Conservation (phyloP, 2,113 vertebrate genomes). For the Oreochromis tanganicae region DNA sequence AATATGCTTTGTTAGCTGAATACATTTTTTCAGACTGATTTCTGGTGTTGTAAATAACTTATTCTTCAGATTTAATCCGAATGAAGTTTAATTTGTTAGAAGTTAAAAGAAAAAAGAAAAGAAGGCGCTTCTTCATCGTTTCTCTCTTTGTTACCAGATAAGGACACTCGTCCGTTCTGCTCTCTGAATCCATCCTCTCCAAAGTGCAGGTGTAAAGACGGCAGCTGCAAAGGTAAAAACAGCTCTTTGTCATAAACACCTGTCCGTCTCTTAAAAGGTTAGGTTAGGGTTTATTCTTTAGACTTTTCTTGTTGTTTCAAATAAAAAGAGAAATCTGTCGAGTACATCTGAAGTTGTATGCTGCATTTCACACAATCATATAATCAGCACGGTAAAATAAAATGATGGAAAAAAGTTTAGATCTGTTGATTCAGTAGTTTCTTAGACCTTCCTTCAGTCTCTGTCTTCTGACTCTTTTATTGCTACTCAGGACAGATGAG, state of each 20-base stretch:
- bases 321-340: neutral
- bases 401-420: neutral
- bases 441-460: fast-evolving
- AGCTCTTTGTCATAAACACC: neutral
- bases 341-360: neutral
- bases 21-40: neutral
- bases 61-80: neutral
- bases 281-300: neutral
- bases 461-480: neutral
- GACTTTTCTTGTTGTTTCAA: neutral
- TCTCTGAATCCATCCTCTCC: slow-evolving; percentile 41
- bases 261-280: neutral
- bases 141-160: slow-evolving; percentile 65
- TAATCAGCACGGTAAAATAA: neutral
- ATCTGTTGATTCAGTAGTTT: neutral
- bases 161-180: slow-evolving; percentile 56
- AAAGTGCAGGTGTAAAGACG: slow-evolving; percentile 39
- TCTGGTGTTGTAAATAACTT: neutral
- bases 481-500: neutral
- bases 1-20: neutral
- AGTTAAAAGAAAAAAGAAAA: neutral
- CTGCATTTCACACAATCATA: neutral
- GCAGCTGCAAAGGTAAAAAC: slow-evolving; percentile 29
- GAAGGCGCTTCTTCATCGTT: fast-evolving
- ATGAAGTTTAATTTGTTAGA: neutral